Conservation (phyloP, 2,113 vertebrate genomes). For the Marmota flaviventris region DNA sequence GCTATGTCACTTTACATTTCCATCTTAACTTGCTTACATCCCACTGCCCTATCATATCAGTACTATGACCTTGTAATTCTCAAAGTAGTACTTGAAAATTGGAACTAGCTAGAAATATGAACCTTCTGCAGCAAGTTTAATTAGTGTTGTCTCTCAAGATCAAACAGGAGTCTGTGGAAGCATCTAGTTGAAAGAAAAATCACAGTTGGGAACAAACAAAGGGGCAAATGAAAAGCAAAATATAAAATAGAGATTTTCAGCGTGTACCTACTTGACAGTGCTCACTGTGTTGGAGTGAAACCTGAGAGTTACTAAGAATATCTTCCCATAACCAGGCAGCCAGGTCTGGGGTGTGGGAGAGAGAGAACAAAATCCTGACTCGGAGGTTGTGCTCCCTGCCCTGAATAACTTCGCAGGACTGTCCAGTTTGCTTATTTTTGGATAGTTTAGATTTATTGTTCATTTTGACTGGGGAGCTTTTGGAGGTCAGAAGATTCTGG, state of each 20-base stretch:
- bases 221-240: constrained; percentile 13
- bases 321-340: constrained; percentile 79
- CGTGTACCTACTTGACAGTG: constrained; percentile 80
- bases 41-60: not conserved
- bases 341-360: constrained; percentile 83
- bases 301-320: constrained; percentile 91
- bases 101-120: constrained; percentile 42
- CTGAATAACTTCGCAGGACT: constrained; percentile 68
- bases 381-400: constrained; percentile 75
- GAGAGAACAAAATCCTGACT: constrained; percentile 73
- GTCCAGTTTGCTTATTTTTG: constrained; percentile 44
- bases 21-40: constrained; percentile 34
- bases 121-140: not conserved
- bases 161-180: constrained; percentile 24
- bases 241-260: constrained; percentile 61
- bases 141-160: constrained; percentile 36
- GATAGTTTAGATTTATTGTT: constrained; percentile 66
- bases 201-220: accelerated
- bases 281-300: constrained; percentile 87
- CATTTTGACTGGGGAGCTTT: constrained; percentile 60
- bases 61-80: constrained; percentile 36
- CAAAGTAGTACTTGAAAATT: constrained; percentile 51
- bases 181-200: constrained; percentile 55
- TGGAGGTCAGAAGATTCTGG: constrained; percentile 49
- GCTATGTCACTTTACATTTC: not conserved